phyloP scores from a whole-genome alignment of 2,113 vertebrate genomes.

The Potamarius usumacintae region DNA sequence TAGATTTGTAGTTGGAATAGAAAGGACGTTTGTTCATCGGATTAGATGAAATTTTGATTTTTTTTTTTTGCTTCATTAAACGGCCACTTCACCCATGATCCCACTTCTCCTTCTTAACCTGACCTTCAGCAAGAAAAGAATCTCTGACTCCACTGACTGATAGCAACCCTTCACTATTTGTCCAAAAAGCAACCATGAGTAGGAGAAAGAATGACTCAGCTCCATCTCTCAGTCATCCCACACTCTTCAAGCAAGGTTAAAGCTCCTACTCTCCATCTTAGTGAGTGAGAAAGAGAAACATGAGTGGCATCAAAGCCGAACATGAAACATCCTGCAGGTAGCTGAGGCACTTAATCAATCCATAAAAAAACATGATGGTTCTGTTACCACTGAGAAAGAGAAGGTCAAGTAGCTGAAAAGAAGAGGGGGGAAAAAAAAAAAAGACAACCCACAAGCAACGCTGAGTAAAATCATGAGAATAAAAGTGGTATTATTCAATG shows the following conservation, averaged over 20 bases:
- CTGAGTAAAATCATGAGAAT: not conserved
- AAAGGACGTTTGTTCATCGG: not conserved
- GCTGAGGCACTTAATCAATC: not conserved
- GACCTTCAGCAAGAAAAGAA: slow-evolving; percentile 3
- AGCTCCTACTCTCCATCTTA: not conserved
- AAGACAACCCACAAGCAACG: not conserved
- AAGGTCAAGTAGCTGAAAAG: not conserved
- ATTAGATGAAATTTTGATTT: not conserved
- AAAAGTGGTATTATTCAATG: not conserved
- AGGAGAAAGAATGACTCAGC: slow-evolving; percentile 14
- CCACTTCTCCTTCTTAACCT: not conserved
- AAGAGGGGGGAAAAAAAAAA: not conserved
- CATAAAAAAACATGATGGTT: not conserved
- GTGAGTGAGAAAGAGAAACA: not conserved
- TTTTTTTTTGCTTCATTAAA: not conserved
- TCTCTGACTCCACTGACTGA: slow-evolving; percentile 12
- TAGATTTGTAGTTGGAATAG: not conserved
- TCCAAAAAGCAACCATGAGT: not conserved
- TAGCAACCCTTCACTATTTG: slow-evolving; percentile 11
- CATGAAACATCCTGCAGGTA: not conserved
- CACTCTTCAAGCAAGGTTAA: slow-evolving; percentile 2
- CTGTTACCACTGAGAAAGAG: not conserved
- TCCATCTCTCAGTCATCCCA: not conserved
- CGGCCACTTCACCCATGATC: slow-evolving; percentile 27
- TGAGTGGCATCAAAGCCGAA: not conserved